Evolutionary conservation across 2,797 vertebrate species (phyloP).

Genomic region (Trachops cirrhosus): DNA sequence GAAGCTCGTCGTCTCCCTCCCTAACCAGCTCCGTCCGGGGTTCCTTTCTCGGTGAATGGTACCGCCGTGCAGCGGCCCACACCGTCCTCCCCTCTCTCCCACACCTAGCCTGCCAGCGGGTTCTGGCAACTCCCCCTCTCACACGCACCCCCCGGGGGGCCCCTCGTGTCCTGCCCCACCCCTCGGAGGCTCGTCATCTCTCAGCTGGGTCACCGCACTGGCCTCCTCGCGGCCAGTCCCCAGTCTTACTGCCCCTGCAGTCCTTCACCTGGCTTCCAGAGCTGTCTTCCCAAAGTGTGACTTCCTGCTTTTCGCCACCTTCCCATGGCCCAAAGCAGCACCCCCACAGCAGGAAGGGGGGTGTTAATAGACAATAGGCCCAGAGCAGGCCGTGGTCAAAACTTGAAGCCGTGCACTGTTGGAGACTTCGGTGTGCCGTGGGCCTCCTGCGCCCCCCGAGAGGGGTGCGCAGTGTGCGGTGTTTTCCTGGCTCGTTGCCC

Average conservation of each 20-base stretch:
- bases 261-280: background rate
- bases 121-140: background rate
- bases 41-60: background rate
- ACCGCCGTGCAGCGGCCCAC: accelerated
- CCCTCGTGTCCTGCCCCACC: background rate
- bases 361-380: background rate
- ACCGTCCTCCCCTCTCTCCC: too few relatives aligned
- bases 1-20: background rate
- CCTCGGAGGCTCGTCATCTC: background rate
- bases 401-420: too few relatives aligned
- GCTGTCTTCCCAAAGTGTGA: background rate
- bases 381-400: background rate
- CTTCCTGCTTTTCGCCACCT: background rate
- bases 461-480: accelerated
- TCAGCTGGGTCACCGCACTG: background rate
- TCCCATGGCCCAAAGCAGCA: background rate
- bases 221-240: accelerated
- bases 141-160: accelerated
- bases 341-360: background rate
- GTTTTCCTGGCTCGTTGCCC: background rate
- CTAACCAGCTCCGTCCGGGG: accelerated
- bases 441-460: background rate
- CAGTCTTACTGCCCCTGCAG: too few relatives aligned
- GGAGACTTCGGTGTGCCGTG: background rate
- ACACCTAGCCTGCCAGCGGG: background rate